Conservation (phyloP, 2,797 vertebrate genomes). For the Xiphophorus birchmanni region DNA sequence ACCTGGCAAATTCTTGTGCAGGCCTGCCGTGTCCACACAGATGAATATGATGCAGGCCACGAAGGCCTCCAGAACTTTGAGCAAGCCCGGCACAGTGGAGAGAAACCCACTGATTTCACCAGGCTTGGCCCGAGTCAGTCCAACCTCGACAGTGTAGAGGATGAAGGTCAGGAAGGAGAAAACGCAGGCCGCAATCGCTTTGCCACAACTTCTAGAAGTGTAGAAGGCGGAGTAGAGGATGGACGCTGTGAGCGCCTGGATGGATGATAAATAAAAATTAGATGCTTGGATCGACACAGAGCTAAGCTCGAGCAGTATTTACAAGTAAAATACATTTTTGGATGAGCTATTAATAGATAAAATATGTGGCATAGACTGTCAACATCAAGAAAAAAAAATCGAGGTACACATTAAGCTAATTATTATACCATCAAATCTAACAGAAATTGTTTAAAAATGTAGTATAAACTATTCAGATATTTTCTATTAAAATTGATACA, state of each 20-base stretch:
- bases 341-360: neutral
- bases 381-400: neutral
- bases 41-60: constrained; percentile 89
- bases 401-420: neutral
- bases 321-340: neutral
- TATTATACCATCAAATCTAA: neutral
- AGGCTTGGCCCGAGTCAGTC: constrained; percentile 79
- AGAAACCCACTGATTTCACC: constrained; percentile 88
- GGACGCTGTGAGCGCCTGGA: constrained; percentile 82
- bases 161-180: constrained; percentile 83
- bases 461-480: neutral
- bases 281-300: neutral
- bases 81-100: constrained; percentile 84
- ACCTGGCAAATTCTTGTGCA: fast-evolving
- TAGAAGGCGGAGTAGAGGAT: constrained; percentile 81
- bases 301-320: neutral
- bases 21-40: constrained; percentile 47
- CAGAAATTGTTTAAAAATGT: neutral
- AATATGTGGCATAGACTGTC: neutral
- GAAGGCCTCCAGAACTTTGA: constrained; percentile 89
- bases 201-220: constrained; percentile 22
- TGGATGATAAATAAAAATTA: neutral
- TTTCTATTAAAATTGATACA: neutral
- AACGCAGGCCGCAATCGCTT: constrained; percentile 73
- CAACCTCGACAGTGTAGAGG: constrained; percentile 82